Conservation (phyloP, 2,888 invertebrate genomes). For the Periphyllus acericola region DNA sequence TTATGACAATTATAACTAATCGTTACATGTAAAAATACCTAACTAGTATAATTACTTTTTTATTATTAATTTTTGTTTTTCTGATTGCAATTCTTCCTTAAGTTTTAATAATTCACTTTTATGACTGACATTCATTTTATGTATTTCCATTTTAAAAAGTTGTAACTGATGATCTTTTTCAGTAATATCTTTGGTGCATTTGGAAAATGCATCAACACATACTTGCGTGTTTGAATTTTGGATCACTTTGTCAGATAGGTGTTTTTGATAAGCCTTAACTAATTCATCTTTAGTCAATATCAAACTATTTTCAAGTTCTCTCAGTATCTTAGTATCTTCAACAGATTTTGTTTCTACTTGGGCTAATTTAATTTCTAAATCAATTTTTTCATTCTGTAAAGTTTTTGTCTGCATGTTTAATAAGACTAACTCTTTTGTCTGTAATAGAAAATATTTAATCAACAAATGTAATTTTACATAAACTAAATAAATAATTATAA, state of each 20-base stretch:
- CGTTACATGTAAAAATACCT: not conserved
- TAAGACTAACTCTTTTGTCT: slow-evolving; percentile 20
- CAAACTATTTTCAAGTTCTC: slow-evolving; percentile 32
- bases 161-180: slow-evolving; percentile 8
- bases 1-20: too few species aligned
- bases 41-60: slow-evolving; percentile 1
- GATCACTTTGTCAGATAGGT: not conserved
- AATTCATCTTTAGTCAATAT: slow-evolving; percentile 12
- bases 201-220: not conserved
- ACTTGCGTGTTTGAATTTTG: not conserved
- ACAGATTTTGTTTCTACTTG: not conserved
- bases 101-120: slow-evolving; percentile 9
- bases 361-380: slow-evolving; percentile 30
- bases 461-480: not conserved
- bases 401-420: not conserved
- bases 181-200: slow-evolving; percentile 13
- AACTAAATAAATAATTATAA: not conserved
- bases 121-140: not conserved
- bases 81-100: not conserved
- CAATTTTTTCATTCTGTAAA: slow-evolving; percentile 7
- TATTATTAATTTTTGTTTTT: not conserved
- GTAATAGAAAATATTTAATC: not conserved
- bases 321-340: not conserved
- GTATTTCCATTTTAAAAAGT: not conserved
- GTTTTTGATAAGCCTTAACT: not conserved